Percentiles rank a stretch among this genome's conserved stretches.
Evolutionary conservation across 37 sponge, comb jelly and placozoan species (phyloP).

Genomic region (Sycon ciliatum): DNA sequence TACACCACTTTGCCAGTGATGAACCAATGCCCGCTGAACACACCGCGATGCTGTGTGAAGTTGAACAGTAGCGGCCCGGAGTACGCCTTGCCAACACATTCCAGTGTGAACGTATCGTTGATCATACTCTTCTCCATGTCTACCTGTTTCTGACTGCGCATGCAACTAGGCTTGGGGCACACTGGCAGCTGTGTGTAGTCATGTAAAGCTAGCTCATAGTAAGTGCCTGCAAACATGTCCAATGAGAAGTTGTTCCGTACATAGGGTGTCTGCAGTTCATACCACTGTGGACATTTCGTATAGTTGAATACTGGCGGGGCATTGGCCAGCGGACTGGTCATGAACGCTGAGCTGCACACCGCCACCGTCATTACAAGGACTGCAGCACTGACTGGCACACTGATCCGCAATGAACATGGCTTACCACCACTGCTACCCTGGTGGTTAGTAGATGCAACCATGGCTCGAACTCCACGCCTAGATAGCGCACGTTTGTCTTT

Average conservation of each 20-base stretch:
- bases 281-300: slow-evolving; percentile 36
- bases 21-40: slow-evolving; percentile 21
- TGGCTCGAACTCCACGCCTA: too few relatives aligned
- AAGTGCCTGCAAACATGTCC: slow-evolving; percentile 34
- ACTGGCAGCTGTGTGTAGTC: slow-evolving; percentile 55
- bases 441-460: too few relatives aligned
- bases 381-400: too few relatives aligned
- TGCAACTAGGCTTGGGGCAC: slow-evolving; percentile 36
- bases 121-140: slow-evolving; percentile 19
- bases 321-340: neutral
- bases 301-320: slow-evolving; percentile 33
- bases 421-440: too few relatives aligned
- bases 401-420: too few relatives aligned
- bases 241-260: slow-evolving; percentile 35
- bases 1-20: slow-evolving; percentile 10
- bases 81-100: slow-evolving; percentile 24
- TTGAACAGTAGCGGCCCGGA: slow-evolving; percentile 16
- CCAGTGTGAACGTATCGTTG: slow-evolving; percentile 34
- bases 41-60: slow-evolving; percentile 28
- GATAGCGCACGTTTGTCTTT: too few relatives aligned
- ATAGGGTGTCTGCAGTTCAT: slow-evolving; percentile 45
- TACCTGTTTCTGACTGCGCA: slow-evolving; percentile 34
- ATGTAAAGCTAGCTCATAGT: slow-evolving; percentile 46
- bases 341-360: too few relatives aligned
- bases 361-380: too few relatives aligned